Evolutionary conservation across 2,888 invertebrate genomes (phyloP), one percentile per base, ranked within the genome.

Genomic region (Homarus gammarus): DNA sequence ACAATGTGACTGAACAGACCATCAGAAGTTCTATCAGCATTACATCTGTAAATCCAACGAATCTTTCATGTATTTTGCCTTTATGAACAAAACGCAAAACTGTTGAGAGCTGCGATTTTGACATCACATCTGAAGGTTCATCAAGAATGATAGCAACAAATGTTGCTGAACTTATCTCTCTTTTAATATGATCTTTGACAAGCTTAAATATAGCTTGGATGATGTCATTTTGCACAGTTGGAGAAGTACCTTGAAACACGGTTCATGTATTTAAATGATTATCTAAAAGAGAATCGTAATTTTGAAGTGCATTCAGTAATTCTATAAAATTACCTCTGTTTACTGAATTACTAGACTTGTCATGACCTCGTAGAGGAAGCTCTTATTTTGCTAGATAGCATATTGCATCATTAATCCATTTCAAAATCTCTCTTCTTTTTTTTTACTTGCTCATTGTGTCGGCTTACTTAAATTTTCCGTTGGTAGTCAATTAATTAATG

Each of bases 71-170:
- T 2, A 77, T 31, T 77, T 77, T 27, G 22, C 73, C 36, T 22
- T 77, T 27, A 40, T 31, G 77, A 44, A 77, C 38, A 77, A 44
- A 77, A n/a, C 77, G 49, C 77, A 77, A 44, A 77, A 77, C 77
- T 44, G 77, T 44, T n/a, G 77, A 77, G 12, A 77, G 5, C 49
- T 77, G 77, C 27, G 77, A 77, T 31, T 44, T 44, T 15, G 49
- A 77, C 44, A 44, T 44, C 5, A 44, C 77, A 15, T 44, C 49
- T 18, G 77, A 77, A 10, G 77, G 38, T n/a, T 38, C 77, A 12
- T 77, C 49, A 38, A 77, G 77, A 5, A 77, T 77, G 40, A 77
- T 77, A n/a, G 77, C 77, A 77, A 77, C 49, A 77, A 44, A 77
- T 38, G n/a, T n/a, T n/a, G n/a, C n/a, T n/a, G n/a, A n/a, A n/a